Base-by-base conservation (phyloP, 1,140 invertebrate species). In the Panagrolaimus sp. region DNA sequence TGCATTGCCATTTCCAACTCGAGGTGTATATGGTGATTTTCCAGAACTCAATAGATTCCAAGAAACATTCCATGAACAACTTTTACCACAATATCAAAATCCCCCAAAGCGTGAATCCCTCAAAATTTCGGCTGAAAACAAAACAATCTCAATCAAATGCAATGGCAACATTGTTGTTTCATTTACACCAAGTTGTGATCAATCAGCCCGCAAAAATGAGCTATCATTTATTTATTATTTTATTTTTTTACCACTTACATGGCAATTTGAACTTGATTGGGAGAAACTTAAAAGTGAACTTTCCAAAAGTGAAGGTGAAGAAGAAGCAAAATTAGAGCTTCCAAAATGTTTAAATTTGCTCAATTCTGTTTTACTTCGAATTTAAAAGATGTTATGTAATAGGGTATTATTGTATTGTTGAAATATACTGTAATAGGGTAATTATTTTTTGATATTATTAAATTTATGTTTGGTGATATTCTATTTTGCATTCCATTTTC, bases 1-100 rank as follows among this genome's bases (percentile, higher is more conserved):
- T 9, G 11, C n/a, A 1, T 57, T 25, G 9, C 51, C 51, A 57
- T 57, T 57, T 57, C 51, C 51, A 57, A 57, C 51, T 57, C 51
- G 51, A 20, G 51, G 51, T 11, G 20, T 27, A 0, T 57, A 57
- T 57, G 20, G 20, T 8, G 20, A 20, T 2, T 57, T 57, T 57
- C 20, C 51, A 27, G 51, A 57, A 5, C 51, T 57, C 20, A 27
- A 57, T 25, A 13, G 27, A 20, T 57, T 57, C 8, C 51, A 57
- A 57, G 1, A 2, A 20, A 13, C 8, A 1, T 27, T 57, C 1
- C n/a, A 57, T 25, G 11, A 57, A 25, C 20, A 25, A 20, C 20
- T 57, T 57, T 16, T 57, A 4, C 51, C 51, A 27, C 1, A 11
- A 0, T 57, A 57, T 57, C 0, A 13, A 23, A 20, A 57, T 57